Percentiles rank a stretch among this genome's conserved stretches.
Conservation (phyloP, 2,113 vertebrate genomes). For the Coryphaenoides rupestris region DNA sequence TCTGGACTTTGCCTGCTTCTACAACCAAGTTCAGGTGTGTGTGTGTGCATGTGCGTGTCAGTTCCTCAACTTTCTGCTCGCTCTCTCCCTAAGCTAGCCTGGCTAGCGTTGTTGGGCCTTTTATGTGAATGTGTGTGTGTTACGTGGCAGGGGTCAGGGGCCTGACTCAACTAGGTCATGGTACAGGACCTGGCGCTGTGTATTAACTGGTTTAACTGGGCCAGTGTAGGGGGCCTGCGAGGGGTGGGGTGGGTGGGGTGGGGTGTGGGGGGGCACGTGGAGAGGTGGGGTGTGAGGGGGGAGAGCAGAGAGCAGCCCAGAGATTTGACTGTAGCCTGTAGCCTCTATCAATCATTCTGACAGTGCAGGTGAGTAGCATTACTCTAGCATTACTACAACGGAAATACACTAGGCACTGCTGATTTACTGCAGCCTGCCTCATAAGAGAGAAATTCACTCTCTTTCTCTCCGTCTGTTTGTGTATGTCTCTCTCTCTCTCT, state of each 20-base stretch:
- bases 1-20: constrained; percentile 6
- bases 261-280: constrained; percentile 31
- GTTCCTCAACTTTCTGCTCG: not conserved
- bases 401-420: not conserved
- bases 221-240: constrained; percentile 10
- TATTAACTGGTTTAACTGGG: constrained; percentile 64
- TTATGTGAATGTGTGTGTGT: constrained; percentile 49
- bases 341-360: constrained; percentile 7
- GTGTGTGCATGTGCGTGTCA: not conserved
- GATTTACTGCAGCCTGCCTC: not conserved
- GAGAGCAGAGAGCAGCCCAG: constrained; percentile 6
- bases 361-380: not conserved
- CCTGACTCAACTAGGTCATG: constrained; percentile 49
- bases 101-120: constrained; percentile 41
- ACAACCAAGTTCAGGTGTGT: constrained; percentile 12
- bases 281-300: constrained; percentile 27
- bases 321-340: constrained; percentile 1
- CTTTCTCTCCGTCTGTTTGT: too few relatives aligned
- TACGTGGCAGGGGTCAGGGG: constrained; percentile 29
- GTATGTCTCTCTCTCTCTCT: not conserved
- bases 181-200: constrained; percentile 46
- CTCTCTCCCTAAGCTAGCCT: constrained; percentile 1
- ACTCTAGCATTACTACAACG: not conserved
- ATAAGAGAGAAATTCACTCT: not conserved
- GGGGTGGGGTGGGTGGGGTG: constrained; percentile 15